Conservation (phyloP, 2,113 vertebrate genomes). For the Corythoichthys haematopterus region DNA sequence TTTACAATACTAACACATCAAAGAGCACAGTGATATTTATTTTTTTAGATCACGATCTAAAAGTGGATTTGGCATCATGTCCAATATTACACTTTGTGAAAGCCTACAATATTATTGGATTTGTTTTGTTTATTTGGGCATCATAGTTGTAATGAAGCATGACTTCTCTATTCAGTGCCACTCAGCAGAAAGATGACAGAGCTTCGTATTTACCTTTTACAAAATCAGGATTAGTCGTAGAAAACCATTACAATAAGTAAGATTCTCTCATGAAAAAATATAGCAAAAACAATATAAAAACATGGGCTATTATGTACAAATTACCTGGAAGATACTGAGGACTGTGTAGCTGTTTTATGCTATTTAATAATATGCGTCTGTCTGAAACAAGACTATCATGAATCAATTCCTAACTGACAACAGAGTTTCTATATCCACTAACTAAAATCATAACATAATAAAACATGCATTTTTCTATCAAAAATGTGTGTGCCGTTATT, state of each 20-base stretch:
- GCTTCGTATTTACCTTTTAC: neutral
- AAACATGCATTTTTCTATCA: neutral
- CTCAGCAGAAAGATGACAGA: neutral
- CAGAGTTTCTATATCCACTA: neutral
- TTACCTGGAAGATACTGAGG: neutral
- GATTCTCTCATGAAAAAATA: neutral
- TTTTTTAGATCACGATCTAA: neutral
- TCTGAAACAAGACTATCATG: neutral
- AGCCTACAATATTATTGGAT: neutral
- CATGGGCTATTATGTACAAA: too few species aligned
- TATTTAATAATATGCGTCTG: slow-evolving; percentile 1
- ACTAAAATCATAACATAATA: neutral
- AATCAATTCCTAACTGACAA: slow-evolving; percentile 22
- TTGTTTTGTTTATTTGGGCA: slow-evolving; percentile 20
- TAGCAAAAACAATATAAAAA: neutral
- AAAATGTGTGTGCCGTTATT: neutral
- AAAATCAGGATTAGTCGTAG: neutral
- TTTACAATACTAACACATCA: neutral
- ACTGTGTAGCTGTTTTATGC: neutral
- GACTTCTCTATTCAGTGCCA: neutral
- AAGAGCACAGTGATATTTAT: neutral
- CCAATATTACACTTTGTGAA: neutral
- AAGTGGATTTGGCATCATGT: neutral
- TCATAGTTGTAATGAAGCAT: slow-evolving; percentile 18
- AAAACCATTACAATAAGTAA: neutral